Evolutionary conservation across 35 echinoderm and acorn worm species (phyloP).

Genomic region (Apostichopus parvimensis): DNA sequence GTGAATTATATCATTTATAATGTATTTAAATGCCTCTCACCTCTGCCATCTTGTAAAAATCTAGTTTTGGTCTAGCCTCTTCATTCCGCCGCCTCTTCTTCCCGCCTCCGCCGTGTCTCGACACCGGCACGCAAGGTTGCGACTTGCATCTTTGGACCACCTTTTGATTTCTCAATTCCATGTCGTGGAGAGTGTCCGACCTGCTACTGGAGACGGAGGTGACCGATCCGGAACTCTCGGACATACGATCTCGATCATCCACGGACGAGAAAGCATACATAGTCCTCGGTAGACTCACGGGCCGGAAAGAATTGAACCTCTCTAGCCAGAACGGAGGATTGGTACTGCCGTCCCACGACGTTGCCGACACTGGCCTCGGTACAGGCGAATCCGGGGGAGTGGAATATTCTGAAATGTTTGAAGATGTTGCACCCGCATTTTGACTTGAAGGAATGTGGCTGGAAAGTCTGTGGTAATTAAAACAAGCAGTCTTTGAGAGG

Average conservation of each 20-base stretch:
- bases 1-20: no score
- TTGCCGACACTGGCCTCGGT: constrained; percentile 84
- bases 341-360: constrained; percentile 74
- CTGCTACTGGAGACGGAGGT: constrained; percentile 64
- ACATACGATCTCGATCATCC: constrained; percentile 75
- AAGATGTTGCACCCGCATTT: constrained; percentile 56
- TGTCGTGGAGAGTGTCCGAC: constrained; percentile 59
- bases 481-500: constrained; percentile 57
- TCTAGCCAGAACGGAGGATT: constrained; percentile 80
- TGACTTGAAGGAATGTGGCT: constrained; percentile 58
- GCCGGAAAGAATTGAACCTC: constrained; percentile 66
- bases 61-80: constrained; percentile 83
- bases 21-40: constrained; percentile 41
- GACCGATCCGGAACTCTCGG: constrained; percentile 88
- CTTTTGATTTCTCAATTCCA: constrained; percentile 59
- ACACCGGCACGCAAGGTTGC: constrained; percentile 81
- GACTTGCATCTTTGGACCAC: constrained; percentile 80
- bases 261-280: constrained; percentile 55
- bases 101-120: constrained; percentile 58
- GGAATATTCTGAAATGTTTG: constrained; percentile 84
- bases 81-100: constrained; percentile 94
- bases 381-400: constrained; percentile 98
- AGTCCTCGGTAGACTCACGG: constrained; percentile 62
- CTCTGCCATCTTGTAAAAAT: constrained; percentile 97
- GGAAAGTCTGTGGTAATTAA: constrained; percentile 63